Conservation (phyloP, 2,113 vertebrate species). For the Albula glossodonta region DNA sequence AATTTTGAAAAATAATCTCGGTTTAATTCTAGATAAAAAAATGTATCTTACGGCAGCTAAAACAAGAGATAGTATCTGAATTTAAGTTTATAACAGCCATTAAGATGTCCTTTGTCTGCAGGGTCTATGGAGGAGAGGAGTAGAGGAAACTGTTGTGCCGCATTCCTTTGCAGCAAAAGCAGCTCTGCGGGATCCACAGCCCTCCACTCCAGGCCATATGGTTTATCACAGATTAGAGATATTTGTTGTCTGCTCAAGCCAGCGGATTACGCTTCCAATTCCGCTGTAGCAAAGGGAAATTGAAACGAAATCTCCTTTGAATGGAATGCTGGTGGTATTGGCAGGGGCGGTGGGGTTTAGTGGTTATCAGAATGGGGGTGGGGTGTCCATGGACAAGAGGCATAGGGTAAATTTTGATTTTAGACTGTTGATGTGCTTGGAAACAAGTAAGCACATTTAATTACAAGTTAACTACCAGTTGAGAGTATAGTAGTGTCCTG, state of each 20-base stretch:
- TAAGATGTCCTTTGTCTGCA: too few relatives aligned
- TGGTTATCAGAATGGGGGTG: neutral
- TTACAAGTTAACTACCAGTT: neutral
- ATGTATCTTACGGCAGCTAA: too few relatives aligned
- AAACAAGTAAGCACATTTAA: neutral
- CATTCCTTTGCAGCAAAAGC: slow-evolving; percentile 16
- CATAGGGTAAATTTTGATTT: neutral
- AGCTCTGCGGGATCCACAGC: slow-evolving; percentile 22
- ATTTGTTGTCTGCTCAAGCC: slow-evolving; percentile 49
- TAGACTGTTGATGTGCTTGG: neutral
- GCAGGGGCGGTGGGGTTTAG: neutral
- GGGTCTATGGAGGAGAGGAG: neutral
- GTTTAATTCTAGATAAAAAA: too few relatives aligned
- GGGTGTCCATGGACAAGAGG: neutral
- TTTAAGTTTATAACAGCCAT: too few relatives aligned
- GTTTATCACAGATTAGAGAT: slow-evolving; percentile 57
- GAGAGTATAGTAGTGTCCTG: neutral
- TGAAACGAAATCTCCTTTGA: slow-evolving; percentile 35
- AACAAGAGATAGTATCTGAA: too few relatives aligned
- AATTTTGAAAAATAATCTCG: too few relatives aligned
- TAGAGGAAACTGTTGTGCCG: neutral
- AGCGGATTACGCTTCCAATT: slow-evolving; percentile 50
- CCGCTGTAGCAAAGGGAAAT: slow-evolving; percentile 23
- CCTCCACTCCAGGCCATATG: slow-evolving; percentile 52
- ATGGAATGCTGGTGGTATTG: neutral